A percentile compares a stretch with the other conserved stretches of the same genome.
Evolutionary conservation across 2,888 invertebrate genomes (phyloP).

Genomic region (Drosophila eohydei): DNA sequence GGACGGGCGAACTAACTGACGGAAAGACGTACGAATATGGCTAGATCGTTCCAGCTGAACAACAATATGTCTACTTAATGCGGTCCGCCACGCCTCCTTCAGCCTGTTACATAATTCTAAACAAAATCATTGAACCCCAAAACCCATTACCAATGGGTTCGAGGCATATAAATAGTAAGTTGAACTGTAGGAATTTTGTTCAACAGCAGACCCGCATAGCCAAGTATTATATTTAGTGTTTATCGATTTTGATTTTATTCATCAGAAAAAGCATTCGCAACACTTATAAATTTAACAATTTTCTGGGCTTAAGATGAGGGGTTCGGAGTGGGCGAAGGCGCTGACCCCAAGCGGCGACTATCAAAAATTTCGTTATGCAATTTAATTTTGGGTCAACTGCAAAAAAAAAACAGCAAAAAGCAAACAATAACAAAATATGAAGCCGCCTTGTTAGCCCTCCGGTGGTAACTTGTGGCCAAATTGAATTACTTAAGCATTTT

Average conservation of each 20-base stretch:
- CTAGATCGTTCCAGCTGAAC: too few species aligned
- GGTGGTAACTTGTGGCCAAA: conserved; percentile 50
- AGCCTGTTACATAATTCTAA: too few species aligned
- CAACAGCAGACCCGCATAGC: background rate
- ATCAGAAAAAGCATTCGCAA: background rate
- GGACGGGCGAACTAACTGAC: too few species aligned
- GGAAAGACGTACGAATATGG: too few species aligned
- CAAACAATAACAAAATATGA: conserved; percentile 21
- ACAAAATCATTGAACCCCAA: too few species aligned
- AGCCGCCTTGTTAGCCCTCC: conserved; percentile 40
- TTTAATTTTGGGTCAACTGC: conserved; percentile 26
- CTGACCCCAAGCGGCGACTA: too few species aligned
- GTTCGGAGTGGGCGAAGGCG: too few species aligned
- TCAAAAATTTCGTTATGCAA: conserved; percentile 39
- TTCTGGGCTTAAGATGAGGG: too few species aligned
- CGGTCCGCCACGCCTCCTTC: too few species aligned
- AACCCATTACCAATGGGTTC: too few species aligned
- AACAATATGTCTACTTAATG: too few species aligned
- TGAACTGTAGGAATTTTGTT: background rate
- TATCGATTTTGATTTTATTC: background rate
- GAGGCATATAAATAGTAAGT: background rate
- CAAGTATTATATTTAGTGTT: background rate
- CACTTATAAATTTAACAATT: too few species aligned
- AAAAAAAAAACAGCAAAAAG: background rate
- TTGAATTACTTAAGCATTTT: conserved; percentile 60